Conservation (phyloP, 2,797 vertebrate species). For the Glossophaga mutica region DNA sequence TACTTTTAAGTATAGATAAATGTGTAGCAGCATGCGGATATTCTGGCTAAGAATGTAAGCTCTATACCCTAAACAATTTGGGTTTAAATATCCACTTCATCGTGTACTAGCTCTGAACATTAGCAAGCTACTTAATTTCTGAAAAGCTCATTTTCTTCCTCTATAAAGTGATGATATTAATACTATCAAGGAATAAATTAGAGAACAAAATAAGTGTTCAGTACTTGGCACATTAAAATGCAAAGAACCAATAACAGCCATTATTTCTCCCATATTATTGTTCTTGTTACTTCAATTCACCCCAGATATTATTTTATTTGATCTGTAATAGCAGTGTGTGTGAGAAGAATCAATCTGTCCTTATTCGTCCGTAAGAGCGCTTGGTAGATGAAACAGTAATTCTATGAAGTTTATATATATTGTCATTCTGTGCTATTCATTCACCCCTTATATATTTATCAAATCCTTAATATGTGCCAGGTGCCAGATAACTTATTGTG, state of each 20-base stretch:
- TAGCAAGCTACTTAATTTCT: not conserved
- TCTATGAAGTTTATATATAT: not conserved
- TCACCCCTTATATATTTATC: not conserved
- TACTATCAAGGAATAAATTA: not conserved
- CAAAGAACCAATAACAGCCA: not conserved
- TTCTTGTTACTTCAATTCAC: not conserved
- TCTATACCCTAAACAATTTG: not conserved
- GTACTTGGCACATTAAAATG: not conserved
- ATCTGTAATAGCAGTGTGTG: not conserved
- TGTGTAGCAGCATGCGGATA: not conserved
- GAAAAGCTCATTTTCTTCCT: not conserved
- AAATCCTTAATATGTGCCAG: not conserved
- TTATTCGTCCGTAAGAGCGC: not conserved
- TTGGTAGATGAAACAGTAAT: not conserved
- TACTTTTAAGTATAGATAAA: not conserved
- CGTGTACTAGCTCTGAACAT: not conserved
- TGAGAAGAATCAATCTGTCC: not conserved
- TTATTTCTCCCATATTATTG: not conserved
- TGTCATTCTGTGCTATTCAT: not conserved
- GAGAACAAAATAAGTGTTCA: not conserved
- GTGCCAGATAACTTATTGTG: not conserved
- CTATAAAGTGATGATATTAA: not conserved
- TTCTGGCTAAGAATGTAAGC: not conserved
- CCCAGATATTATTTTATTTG: not conserved
- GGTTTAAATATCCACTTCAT: not conserved